These are phyloP conservation scores for Neofelis nebulosa DNA, from an alignment of 2,113 vertebrate genomes.

Conservation along the genomic window DNA sequence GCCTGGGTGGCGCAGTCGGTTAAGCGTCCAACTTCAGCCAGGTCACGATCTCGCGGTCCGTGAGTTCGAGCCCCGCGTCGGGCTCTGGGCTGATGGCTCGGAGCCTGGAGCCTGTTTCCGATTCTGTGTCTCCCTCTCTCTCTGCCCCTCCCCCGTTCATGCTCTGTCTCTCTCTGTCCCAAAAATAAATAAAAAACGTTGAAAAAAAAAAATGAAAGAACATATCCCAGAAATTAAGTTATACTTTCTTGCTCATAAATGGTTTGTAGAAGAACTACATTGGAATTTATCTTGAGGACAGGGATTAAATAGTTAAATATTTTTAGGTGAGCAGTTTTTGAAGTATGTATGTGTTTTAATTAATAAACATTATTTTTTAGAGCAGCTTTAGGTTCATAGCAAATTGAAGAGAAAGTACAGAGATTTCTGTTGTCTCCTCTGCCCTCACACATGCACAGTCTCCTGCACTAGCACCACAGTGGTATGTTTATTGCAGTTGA, in stretches of 20 bases:
- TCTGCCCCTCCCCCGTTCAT: too few species aligned
- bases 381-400: not conserved
- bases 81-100: too few species aligned
- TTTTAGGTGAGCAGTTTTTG: not conserved
- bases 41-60: too few species aligned
- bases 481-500: not conserved
- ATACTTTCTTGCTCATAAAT: conserved; percentile 33
- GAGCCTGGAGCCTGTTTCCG: too few species aligned
- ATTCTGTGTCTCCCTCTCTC: too few species aligned
- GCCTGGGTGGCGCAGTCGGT: too few species aligned
- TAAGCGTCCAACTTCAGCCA: too few species aligned
- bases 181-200: too few species aligned
- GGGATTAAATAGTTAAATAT: not conserved
- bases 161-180: too few species aligned
- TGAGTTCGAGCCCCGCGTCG: too few species aligned
- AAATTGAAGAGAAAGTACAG: not conserved
- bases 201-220: not conserved
- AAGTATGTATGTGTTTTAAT: not conserved
- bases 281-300: not conserved
- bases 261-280: not conserved
- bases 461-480: not conserved
- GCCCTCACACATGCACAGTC: not conserved
- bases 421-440: not conserved
- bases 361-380: not conserved
- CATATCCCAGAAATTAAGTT: not conserved